phyloP scores from a whole-genome alignment of 2,888 invertebrate genomes.

The Dorcus hopei region DNA sequence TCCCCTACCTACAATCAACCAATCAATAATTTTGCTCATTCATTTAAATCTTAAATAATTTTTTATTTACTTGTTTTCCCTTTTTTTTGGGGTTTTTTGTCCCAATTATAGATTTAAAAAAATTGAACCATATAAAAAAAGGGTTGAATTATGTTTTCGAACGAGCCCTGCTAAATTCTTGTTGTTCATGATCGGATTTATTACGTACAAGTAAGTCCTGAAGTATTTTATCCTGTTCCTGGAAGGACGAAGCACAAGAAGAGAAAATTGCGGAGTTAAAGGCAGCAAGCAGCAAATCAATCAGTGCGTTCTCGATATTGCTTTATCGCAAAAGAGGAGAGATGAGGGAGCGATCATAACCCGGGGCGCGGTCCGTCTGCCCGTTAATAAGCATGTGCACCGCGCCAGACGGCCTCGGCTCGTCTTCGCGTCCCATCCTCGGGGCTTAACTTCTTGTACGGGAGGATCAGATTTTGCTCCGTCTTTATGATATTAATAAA shows the following conservation, averaged over 20 bases:
- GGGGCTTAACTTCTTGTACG: conserved; percentile 20
- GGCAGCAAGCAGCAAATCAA: conserved; percentile 17
- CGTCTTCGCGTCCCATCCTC: conserved; percentile 14
- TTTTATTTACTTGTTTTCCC: no score
- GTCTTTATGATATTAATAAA: conserved; percentile 19
- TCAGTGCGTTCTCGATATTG: conserved; percentile 24
- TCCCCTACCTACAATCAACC: no score
- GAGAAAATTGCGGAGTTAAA: background rate
- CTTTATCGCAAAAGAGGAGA: conserved; percentile 28
- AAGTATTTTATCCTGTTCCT: background rate
- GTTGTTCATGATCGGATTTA: no score
- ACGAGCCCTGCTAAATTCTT: no score
- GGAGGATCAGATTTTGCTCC: conserved; percentile 21
- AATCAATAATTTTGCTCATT: no score
- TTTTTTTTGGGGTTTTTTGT: no score
- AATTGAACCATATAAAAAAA: no score
- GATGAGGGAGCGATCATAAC: conserved; percentile 29
- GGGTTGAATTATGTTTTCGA: no score
- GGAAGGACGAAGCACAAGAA: background rate
- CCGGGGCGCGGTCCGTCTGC: conserved; percentile 35
- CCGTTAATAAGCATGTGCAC: conserved; percentile 31
- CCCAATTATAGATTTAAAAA: no score
- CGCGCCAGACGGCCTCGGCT: conserved; percentile 28
- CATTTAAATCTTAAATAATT: no score
- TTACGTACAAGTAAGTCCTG: no score